Evolutionary conservation across 2,113 vertebrate genomes (phyloP).

Genomic region (Pongo pygmaeus): DNA sequence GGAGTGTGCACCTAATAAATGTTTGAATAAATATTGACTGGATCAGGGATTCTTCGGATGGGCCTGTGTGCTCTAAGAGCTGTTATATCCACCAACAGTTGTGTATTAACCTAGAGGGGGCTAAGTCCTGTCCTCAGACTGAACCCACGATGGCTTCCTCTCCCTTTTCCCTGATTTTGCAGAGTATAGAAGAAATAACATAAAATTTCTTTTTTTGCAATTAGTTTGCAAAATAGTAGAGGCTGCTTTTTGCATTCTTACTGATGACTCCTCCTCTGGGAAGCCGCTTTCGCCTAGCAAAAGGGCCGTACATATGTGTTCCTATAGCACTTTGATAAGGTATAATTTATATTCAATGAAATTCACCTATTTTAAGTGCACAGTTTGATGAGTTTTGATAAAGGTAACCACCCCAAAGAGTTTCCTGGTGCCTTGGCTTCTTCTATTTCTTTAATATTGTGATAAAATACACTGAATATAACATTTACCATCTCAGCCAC

Average conservation of each 20-base stretch:
- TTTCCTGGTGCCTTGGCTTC: not conserved
- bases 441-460: not conserved
- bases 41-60: not conserved
- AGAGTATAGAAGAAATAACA: constrained; percentile 16
- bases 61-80: not conserved
- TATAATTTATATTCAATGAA: not conserved
- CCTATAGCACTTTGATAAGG: not conserved
- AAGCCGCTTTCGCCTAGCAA: not conserved
- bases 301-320: not conserved
- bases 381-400: not conserved
- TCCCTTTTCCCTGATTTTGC: not conserved
- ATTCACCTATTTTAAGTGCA: not conserved
- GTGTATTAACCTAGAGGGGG: not conserved
- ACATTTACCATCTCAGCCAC: too few species aligned
- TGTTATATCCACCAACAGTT: not conserved
- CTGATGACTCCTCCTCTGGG: not conserved
- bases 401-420: not conserved
- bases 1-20: not conserved
- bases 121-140: not conserved
- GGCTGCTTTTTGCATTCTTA: not conserved
- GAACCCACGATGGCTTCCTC: not conserved
- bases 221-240: not conserved
- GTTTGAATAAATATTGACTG: not conserved
- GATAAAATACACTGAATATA: not conserved
- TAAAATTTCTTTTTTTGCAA: not conserved